Evolutionary conservation across 2,113 vertebrate species (phyloP), one percentile per base, ranked within the genome.

Genomic region (Bujurquina vittata): DNA sequence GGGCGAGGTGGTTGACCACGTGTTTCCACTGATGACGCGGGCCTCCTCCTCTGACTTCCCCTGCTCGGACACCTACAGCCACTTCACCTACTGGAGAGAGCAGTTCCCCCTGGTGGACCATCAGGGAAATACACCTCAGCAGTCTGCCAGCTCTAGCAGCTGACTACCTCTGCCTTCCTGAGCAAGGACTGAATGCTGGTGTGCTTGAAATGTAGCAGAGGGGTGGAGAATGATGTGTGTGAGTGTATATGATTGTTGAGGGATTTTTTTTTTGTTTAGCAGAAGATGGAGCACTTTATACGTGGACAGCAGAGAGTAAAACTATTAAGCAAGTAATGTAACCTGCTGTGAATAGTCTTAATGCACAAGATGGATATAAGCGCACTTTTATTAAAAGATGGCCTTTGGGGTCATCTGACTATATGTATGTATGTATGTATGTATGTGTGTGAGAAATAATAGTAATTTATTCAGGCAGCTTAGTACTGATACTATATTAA

Each of bases 31-130:
- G 84, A 95, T 98, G 91, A 96, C 95, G 87, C 95, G 98, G 85
- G 95, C 96, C 62, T 95, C 97, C 79, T 97, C 98, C 60, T 99
- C 96, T 0, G 98, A 98, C 86, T 99, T 99, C 59, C 98, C 98
- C 56, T 99, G 98, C 94, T 97, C 98, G 0, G 98, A 99, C 87
- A 98, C 97, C 5, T 99, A 95, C 95, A 99, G 98, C 83, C 96
- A 98, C 59, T 99, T 99, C 95, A 99, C 97, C 22, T 99, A 96
- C 87, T 99, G 98, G 98, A 97, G 98, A 89, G 97, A 99, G 73
- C 97, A 97, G 26, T 93, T 95, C 26, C 97, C 96, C 0, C 96
- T 93, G 0, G 97, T 98, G 93, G 97, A 98, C 35, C 95, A 93
- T 81, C 96, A 92, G 17, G 84, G 75, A 67, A 63, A 86, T 58